These are phyloP conservation scores for Apoda limacodes DNA, from an alignment of 2,888 invertebrate genomes.

Conservation along the genomic window DNA sequence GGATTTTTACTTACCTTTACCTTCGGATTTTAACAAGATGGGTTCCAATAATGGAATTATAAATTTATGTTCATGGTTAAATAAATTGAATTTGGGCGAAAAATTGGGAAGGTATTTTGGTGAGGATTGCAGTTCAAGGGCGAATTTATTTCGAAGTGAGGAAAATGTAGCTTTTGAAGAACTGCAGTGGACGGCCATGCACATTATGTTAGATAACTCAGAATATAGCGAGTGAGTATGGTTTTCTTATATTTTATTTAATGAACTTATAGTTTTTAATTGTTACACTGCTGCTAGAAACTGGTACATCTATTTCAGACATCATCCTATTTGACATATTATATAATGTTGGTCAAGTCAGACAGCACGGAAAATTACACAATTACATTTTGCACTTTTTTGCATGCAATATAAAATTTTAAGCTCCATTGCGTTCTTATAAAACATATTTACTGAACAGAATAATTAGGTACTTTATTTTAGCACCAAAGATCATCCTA, in stretches of 20 bases:
- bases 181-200: slow-evolving; percentile 49
- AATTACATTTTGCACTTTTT: too few relatives aligned
- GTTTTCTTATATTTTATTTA: not conserved
- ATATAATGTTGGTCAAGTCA: too few relatives aligned
- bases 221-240: slow-evolving; percentile 50
- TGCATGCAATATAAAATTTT: too few relatives aligned
- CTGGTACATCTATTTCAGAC: too few relatives aligned
- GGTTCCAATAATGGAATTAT: slow-evolving; percentile 12
- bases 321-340: too few relatives aligned
- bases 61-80: slow-evolving; percentile 30
- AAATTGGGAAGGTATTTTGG: slow-evolving; percentile 22
- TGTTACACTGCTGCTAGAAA: too few relatives aligned
- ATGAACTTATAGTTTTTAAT: too few relatives aligned
- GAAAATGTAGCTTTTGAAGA: slow-evolving; percentile 28
- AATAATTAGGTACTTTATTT: too few relatives aligned
- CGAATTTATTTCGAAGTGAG: slow-evolving; percentile 39
- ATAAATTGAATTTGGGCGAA: slow-evolving; percentile 30
- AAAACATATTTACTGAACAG: too few relatives aligned
- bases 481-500: too few relatives aligned
- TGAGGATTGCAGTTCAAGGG: slow-evolving; percentile 32
- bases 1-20: slow-evolving; percentile 60
- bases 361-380: too few relatives aligned
- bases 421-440: too few relatives aligned
- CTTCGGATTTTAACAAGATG: slow-evolving; percentile 27
- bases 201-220: slow-evolving; percentile 48